Evolutionary conservation across 2,113 vertebrate genomes (phyloP), one percentile per base, ranked within the genome.

Genomic region (Pedionomus torquatus): DNA sequence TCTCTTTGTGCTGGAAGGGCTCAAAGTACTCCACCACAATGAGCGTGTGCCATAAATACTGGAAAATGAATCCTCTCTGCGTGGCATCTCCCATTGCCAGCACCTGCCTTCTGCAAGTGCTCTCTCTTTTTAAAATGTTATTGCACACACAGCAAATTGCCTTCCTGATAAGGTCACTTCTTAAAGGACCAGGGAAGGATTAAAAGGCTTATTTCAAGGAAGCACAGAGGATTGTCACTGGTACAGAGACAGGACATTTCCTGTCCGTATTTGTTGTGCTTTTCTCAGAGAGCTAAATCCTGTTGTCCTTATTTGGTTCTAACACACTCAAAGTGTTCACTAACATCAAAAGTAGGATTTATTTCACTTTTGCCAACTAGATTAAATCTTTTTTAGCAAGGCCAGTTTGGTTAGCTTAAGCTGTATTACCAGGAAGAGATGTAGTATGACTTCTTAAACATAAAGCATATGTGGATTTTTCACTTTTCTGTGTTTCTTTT

Each of bases 121-220:
- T 64, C 57, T 65, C 57, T 75, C 52, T 89, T 87, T 63, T 79
- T 46, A 83, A 94, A 82, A 82, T 54, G 26, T 39, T 6, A 49
- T 89, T 95, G 65, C 77, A 76, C 48, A 79, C 63, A 64, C 70
- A 92, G 87, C 86, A 86, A 93, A 76, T 43, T 72, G 15, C 44
- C 61, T 97, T 97, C 95, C 94, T 96, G 90, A 60, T 51, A 90
- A 96, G 94, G 91, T 97, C 96, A 97, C 9, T 69, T 71, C 74
- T 92, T 51, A 51, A 94, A 95, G 88, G 91, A 89, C 65, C 15
- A 64, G 85, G 75, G 55, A 68, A 96, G 76, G 84, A 95, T 82
- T 94, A 93, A 97, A 97, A 98, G 43, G 61, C 44, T 10, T 49
- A 96, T 77, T 91, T 69, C 82, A 95, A 97, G 94, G 81, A 97